Evolutionary conservation across 1,140 invertebrate species (phyloP), one percentile per base, ranked within the genome.

Genomic region (Pseudomyrmex sp.): DNA sequence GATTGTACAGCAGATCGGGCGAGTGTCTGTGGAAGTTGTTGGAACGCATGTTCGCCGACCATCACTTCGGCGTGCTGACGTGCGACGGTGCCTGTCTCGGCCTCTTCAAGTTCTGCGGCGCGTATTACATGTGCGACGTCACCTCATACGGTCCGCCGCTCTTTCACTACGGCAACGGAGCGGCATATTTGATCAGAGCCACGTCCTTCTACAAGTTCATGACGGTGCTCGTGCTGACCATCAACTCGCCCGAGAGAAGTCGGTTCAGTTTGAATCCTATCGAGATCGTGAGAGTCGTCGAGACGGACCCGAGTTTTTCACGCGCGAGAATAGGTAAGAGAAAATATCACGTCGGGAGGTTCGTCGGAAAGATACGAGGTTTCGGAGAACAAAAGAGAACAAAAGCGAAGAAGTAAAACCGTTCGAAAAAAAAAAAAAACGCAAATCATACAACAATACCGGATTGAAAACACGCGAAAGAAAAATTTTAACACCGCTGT

Each of bases 101-200:
- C 0, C 5, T 93, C 0, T 93, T 92, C 63, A 93, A 92, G 68
- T 90, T 90, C 20, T 93, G 88, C 50, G 91, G 90, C 0, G 79
- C 90, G 8, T 93, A 93, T 74, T 93, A 92, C 65, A 84, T 92
- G 66, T 86, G 86, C 26, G 93, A 93, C 77, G 92, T 90, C 0
- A 80, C 87, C 44, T 92, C 91, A 0, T 80, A 82, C 8, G 92
- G 92, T 0, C 91, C 92, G 18, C 92, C 93, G 1, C 12, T 93
- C 18, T 93, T 92, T 48, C 56, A 69, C 0, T 85, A 89, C 18
- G 93, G 91, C 0, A 46, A 82, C 13, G 92, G 91, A 0, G 80
- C 82, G 1, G 86, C 73, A 7, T 93, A 92, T 80, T 50, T 93
- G 1, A 18, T 92, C 1, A 89, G 92, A n/a, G 70, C 87, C 0